These are phyloP conservation scores for Syncerus caffer DNA, from an alignment of 2,797 vertebrate species.

Conservation along the genomic window DNA sequence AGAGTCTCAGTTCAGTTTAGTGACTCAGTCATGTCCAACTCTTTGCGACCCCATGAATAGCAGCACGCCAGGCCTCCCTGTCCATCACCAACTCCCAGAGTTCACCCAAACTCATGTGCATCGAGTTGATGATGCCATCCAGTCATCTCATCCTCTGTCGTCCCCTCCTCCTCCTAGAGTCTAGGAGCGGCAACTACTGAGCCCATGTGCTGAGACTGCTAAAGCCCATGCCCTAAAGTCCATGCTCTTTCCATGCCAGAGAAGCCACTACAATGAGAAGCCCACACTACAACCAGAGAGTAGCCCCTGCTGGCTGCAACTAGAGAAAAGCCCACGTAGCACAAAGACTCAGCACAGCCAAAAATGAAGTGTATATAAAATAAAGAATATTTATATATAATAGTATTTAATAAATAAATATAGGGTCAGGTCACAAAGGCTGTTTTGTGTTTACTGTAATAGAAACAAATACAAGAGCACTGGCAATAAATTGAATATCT, in stretches of 20 bases:
- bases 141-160: too few relatives aligned
- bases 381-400: neutral
- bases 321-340: neutral
- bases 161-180: neutral
- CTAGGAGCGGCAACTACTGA: neutral
- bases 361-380: neutral
- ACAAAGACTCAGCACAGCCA: neutral
- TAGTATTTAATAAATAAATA: neutral
- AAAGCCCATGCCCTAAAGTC: neutral
- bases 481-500: neutral
- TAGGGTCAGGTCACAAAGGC: neutral
- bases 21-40: too few relatives aligned
- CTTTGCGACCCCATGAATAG: too few relatives aligned
- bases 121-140: too few relatives aligned
- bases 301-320: neutral
- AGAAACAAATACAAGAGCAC: constrained; percentile 22
- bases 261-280: neutral
- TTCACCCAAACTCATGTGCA: too few relatives aligned
- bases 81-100: too few relatives aligned
- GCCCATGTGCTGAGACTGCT: neutral
- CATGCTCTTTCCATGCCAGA: neutral
- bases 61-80: too few relatives aligned
- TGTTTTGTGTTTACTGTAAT: constrained; percentile 5
- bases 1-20: neutral
- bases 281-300: neutral